Base-by-base conservation (phyloP, 2,797 vertebrate genomes). In the Phoeniculus purpureus region DNA sequence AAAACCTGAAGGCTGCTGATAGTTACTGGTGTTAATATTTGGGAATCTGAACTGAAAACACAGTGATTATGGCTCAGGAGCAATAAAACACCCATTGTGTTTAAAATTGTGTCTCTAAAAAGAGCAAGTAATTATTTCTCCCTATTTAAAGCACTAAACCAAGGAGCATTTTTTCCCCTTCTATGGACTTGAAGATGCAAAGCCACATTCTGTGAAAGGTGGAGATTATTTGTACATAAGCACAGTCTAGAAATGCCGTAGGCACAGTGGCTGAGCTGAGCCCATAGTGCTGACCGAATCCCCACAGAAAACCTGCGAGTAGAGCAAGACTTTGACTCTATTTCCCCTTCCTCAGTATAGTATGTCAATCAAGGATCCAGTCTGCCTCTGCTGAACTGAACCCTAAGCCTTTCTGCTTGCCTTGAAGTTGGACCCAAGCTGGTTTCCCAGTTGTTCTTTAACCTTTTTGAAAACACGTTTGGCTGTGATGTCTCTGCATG, bases 1-100 rank as follows among this genome's bases (percentile, higher is more conserved):
- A 54, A 71, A 90, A 81, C 61, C 50, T 27, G 72, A 92, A 32
- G 0, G 0, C 21, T 89, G 68, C 15, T 65, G 75, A 56, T 60
- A 54, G 73, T 82, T 89, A 47, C 51, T 72, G 43, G 50, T 25
- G 85, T 77, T 77, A 81, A 87, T 73, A 77, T 87, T 66, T 66
- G 71, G 81, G 77, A 94, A 93, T 89, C 1, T 77, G 79, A 92
- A 84, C 58, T 79, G 11, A 11, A 92, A 90, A 60, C 61, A 56
- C 47, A 20, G n/a, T 17, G 59, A 65, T 64, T 90, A 65, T 32
- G 43, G 19, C 74, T 43, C 80, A 94, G 51, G 70, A 94, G 51
- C 88, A 81, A 61, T 66, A 68, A 65, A 93, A 81, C 56, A 59
- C 60, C 67, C 64, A 43, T 60, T 90, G 52, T 27, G 70, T 62